Evolutionary conservation across 2,797 vertebrate genomes (phyloP).

Genomic region (Clarias laeviceps): DNA sequence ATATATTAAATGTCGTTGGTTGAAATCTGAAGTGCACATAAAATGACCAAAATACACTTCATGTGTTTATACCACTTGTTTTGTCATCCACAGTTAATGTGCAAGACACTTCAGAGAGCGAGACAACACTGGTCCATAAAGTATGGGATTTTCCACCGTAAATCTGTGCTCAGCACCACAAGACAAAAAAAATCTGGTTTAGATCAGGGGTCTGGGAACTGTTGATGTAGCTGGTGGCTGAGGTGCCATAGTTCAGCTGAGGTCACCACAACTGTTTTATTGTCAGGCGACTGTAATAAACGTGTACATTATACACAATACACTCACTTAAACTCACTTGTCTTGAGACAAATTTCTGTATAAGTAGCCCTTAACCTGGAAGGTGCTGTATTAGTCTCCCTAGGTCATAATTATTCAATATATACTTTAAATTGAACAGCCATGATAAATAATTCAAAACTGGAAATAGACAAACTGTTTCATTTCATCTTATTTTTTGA

Average conservation of each 20-base stretch:
- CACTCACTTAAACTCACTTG: too few relatives aligned
- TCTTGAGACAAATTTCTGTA: neutral
- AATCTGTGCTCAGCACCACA: conserved; percentile 64
- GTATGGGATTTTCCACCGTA: conserved; percentile 77
- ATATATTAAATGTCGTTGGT: neutral
- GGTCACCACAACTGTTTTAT: conserved; percentile 55
- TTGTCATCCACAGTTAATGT: conserved; percentile 71
- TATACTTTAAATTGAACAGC: neutral
- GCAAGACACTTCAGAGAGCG: conserved; percentile 74
- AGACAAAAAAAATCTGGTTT: conserved; percentile 64
- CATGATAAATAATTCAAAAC: neutral
- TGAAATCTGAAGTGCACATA: conserved; percentile 41
- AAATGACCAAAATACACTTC: conserved; percentile 22
- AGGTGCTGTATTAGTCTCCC: neutral
- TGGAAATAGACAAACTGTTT: neutral
- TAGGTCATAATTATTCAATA: neutral
- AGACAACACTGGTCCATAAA: conserved; percentile 68
- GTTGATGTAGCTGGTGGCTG: conserved; percentile 46
- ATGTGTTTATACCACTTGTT: conserved; percentile 76
- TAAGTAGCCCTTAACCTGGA: neutral
- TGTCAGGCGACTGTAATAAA: neutral
- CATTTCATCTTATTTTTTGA: neutral
- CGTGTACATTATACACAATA: neutral
- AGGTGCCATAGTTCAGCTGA: conserved; percentile 64
- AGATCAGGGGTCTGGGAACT: conserved; percentile 55